Evolutionary conservation across 2,113 vertebrate genomes (phyloP), one percentile per base, ranked within the genome.

Genomic region (Oriolus oriolus): DNA sequence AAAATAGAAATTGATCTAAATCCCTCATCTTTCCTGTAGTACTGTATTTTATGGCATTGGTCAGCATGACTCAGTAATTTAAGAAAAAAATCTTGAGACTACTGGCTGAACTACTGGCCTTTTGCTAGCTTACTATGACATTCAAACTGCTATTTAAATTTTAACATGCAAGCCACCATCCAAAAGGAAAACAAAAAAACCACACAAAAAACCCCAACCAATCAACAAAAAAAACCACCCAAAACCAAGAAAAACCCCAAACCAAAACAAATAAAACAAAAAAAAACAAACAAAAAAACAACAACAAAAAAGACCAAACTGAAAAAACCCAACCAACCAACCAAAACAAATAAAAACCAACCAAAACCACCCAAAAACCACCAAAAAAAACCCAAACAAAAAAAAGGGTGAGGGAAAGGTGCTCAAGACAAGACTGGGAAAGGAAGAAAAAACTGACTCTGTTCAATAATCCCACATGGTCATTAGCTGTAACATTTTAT

Each of bases 101-200:
- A 23, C 27, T 68, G 50, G 57, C n/a, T 96, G 85, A 96, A 96
- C 64, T 94, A 77, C 31, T 95, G 68, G 73, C 50, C 54, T 92
- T 92, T 87, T 37, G 1, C n/a, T 96, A 77, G 61, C 27, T 95
- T 96, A 84, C 39, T 63, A 13, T 91, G 71, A 84, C 1, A 1
- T 94, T 44, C 85, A 91, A 95, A 95, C 28, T 89, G 64, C 27
- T 90, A 60, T 87, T 96, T 95, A 94, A 95, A 93, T 86, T 73
- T 82, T 94, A 76, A 22, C 30, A 47, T 85, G 31, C 10, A 20
- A 94, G 33, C 16, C 45, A 65, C 5, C 39, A 79, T 70, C 12
- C 9, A 16, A 64, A 65, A 39, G 28, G 22, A 15, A 56, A 31
- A 7, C 16, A 50, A 77, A 50, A 11, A 19, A 42, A 26, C 9